Conservation (phyloP, 2,797 vertebrate species). For the Enteromius viviparus region DNA sequence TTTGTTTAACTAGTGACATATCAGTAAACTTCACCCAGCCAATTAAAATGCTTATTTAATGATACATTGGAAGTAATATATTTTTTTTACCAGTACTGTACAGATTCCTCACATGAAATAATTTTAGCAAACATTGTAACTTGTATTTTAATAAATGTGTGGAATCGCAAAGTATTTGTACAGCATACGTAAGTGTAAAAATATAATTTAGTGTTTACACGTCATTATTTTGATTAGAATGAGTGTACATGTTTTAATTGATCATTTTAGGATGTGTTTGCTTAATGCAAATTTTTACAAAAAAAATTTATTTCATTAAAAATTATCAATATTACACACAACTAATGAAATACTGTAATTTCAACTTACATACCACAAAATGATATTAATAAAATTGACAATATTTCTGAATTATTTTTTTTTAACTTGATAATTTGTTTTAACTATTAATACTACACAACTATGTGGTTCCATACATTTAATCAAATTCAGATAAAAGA, state of each 20-base stretch:
- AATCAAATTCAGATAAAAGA: background rate
- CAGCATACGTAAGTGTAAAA: background rate
- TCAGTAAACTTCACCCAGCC: background rate
- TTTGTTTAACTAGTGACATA: background rate
- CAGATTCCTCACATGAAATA: background rate
- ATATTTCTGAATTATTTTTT: background rate
- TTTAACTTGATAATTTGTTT: background rate
- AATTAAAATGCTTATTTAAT: conserved; percentile 34
- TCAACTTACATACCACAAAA: background rate
- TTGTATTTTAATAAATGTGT: background rate
- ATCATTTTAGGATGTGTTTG: background rate
- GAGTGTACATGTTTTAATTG: background rate
- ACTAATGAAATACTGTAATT: too few relatives aligned
- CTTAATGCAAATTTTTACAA: background rate
- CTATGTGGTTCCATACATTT: background rate
- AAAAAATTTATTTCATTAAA: background rate
- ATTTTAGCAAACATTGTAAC: background rate
- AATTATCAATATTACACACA: background rate
- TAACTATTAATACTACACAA: background rate
- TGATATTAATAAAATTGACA: background rate
- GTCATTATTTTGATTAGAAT: background rate
- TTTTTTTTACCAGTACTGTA: background rate
- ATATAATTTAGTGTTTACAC: background rate
- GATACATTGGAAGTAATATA: background rate
- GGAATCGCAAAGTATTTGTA: background rate